Evolutionary conservation across 2,888 invertebrate species (phyloP), one percentile per base, ranked within the genome.

Genomic region (Leptinotarsa juncta): DNA sequence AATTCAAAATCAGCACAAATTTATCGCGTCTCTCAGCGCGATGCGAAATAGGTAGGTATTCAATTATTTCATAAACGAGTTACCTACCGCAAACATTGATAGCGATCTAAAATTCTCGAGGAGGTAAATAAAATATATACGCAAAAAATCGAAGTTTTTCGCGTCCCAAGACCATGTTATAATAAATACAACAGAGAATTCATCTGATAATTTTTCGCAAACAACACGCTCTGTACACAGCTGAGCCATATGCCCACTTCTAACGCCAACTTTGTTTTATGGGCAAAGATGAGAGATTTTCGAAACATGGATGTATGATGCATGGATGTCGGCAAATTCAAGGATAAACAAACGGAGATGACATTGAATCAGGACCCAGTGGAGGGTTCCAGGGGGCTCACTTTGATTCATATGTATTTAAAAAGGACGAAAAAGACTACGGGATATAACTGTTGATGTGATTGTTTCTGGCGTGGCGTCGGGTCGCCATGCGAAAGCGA

Each of bases 21-120:
- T 62, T 62, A 62, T 62, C 62, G 7, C 32, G 15, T 42, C 62
- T 62, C 42, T 62, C 32, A 42, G 12, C 62, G 18, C 15, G 62
- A 62, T 62, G 62, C 32, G 32, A 62, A 62, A 42, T 62, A 62
- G 62, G 62, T 42, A 62, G 62, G 62, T 62, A 62, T 62, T 62
- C 62, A 62, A 62, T 62, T 62, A 62, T 62, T 62, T 62, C 12
- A 2, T n/a, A 42, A 62, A 62, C 62, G 32, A 62, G 62, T 62
- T 62, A 62, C 62, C 62, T 62, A 62, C 62, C 62, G 62, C 62
- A 62, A 32, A 62, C 62, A 42, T 42, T 32, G 62, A 62, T 62
- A 62, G 16, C 32, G 32, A 62, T 62, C 62, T 62, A 62, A 62
- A 62, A 42, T 62, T 62, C 62, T 62, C 62, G 62, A 62, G 62